Evolutionary conservation across 1,140 invertebrate genomes (phyloP), one percentile per base, ranked within the genome.

Genomic region (Oreohelix idahoensis): DNA sequence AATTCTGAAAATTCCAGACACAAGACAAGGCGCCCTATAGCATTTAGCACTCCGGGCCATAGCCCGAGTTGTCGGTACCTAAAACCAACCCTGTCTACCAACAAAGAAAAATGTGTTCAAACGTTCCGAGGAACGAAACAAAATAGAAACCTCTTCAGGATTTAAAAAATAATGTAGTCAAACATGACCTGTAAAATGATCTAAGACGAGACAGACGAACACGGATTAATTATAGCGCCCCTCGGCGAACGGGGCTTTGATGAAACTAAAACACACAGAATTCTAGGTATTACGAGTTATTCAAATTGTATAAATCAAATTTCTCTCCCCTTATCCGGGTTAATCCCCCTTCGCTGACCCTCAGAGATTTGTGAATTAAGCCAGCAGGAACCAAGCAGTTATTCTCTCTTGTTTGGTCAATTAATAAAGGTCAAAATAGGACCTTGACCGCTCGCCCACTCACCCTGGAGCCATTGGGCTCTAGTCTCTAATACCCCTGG

Each of bases 231-330:
- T 5, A 66, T 35, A 66, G 1, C 63, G 5, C 29, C 5, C 0
- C 63, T 32, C 63, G 5, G 11, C 8, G 63, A 66, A 11, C 8
- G 32, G n/a, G 63, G n/a, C 20, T 10, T 66, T 35, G n/a, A 32
- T 66, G 63, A 5, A 29, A 66, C 63, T 66, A 29, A 66, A 66
- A 66, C 63, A 66, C 1, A 32, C 63, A 66, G 8, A 73, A 42
- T 20, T 42, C 45, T 23, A 35, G n/a, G 74, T 36, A 76, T 76
- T 76, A 76, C 74, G 4, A 76, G 42, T 51, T 76, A 76, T 76
- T 76, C 45, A 76, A 76, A 76, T 76, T 76, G 74, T 76, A 76
- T 76, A 76, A 76, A 76, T 76, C 74, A 76, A 76, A 76, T 76
- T 76, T 76, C 74, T 53, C 45, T 53, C 74, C 74, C 49, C 36